These are phyloP conservation scores for Nibea coibor DNA, from an alignment of 2,113 vertebrate genomes.

Conservation along the genomic window DNA sequence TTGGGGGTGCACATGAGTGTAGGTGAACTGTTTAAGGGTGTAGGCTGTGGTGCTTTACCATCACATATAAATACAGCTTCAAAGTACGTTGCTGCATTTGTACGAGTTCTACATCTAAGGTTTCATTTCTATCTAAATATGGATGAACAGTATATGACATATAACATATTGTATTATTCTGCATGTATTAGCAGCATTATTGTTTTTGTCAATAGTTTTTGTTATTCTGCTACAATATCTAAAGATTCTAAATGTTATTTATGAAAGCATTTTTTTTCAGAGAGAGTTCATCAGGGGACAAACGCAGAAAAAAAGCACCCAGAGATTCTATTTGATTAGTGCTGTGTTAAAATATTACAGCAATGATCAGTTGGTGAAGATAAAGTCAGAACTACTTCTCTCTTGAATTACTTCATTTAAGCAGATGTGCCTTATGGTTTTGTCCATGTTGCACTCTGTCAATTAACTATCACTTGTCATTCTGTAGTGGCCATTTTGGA, in stretches of 20 bases:
- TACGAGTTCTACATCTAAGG: background rate
- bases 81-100: background rate
- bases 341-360: background rate
- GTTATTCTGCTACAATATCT: background rate
- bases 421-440: background rate
- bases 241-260: background rate
- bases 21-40: background rate
- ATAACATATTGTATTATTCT: background rate
- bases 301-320: background rate
- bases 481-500: background rate
- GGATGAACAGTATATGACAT: background rate
- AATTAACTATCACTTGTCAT: background rate
- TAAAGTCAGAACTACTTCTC: constrained; percentile 7
- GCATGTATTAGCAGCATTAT: background rate
- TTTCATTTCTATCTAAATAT: background rate
- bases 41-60: background rate
- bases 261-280: background rate
- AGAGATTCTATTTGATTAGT: background rate
- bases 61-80: background rate
- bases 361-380: background rate
- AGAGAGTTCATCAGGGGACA: background rate
- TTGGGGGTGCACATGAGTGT: background rate
- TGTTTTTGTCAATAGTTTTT: background rate
- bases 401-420: background rate
- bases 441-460: background rate